Evolutionary conservation across 2,888 invertebrate species (phyloP), one percentile per base, ranked within the genome.

Genomic region (Campoplex nolae): DNA sequence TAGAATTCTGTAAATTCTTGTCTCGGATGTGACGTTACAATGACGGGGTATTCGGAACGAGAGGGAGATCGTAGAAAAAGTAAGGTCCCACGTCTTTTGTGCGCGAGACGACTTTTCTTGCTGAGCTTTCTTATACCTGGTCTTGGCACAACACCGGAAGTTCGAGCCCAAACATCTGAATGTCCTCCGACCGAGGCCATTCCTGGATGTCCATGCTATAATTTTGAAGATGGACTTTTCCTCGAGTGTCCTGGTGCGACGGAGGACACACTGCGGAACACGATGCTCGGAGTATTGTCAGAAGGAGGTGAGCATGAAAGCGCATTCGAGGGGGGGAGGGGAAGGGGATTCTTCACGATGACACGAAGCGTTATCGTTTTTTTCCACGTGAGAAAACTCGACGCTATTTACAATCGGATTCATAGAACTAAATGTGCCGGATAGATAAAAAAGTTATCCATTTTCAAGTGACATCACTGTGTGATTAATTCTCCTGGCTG

Each of bases 171-270:
- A 78, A 90, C 91, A 42, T 92, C 92, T 70, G 93, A 94, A 88
- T 94, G 94, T 86, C 93, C 94, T 28, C 91, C 93, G 11, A 90
- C 92, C 45, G 93, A 93, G 84, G 90, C 90, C 38, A 94, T 93
- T 80, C 97, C 97, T 70, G 97, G 97, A 89, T 98, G 98, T 94
- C 98, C 98, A 1, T 98, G 98, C 95, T 98, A 98, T 95, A 97
- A 97, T 94, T 98, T 98, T 95, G 98, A 98, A 95, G 98, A 98
- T 95, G 98, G 98, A 86, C 96, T 98, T 88, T 98, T 97, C 95
- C 96, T 98, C 93, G 98, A 98, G 95, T 98, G 98, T 94, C 97
- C 98, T 45, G 97, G 97, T 81, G 97, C 97, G 62, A 97, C 97
- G 67, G 96, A 97, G 71, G 95, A 96, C 82, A 97, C 97, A 70